Conservation (phyloP, 1,140 invertebrate genomes). For the Neomicropteryx cornuta region DNA sequence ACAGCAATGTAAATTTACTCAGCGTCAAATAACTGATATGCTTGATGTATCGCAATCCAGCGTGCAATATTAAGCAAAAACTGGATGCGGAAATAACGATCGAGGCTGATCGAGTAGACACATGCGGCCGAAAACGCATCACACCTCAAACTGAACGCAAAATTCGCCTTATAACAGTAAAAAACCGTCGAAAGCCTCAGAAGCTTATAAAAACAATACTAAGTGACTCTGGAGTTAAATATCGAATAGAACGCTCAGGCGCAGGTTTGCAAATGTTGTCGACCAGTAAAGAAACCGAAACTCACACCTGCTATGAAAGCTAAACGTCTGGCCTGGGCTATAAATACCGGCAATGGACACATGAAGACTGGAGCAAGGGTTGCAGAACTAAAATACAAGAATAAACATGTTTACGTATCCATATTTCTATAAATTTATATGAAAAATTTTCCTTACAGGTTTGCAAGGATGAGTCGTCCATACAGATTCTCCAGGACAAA, state of each 20-base stretch:
- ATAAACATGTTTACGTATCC: background rate
- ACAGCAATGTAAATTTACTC: background rate
- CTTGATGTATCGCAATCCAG: background rate
- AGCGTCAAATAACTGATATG: background rate
- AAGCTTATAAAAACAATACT: background rate
- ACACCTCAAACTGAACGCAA: background rate
- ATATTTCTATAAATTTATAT: background rate
- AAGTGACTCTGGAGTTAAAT: background rate
- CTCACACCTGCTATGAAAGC: background rate
- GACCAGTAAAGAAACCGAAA: background rate
- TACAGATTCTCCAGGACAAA: slow-evolving; percentile 1
- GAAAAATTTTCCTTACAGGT: background rate
- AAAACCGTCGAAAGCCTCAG: background rate
- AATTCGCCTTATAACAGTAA: background rate
- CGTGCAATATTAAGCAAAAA: slow-evolving; percentile 1
- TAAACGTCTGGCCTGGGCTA: background rate
- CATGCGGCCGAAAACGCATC: background rate
- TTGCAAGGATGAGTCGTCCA: background rate
- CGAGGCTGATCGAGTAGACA: background rate
- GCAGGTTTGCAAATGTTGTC: background rate
- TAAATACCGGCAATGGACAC: background rate
- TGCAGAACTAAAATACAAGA: background rate
- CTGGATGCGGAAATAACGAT: background rate
- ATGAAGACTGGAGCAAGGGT: background rate
- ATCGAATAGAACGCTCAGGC: background rate